Evolutionary conservation across 2,888 invertebrate species (phyloP), one percentile per base, ranked within the genome.

Genomic region (Myopa testacea): DNA sequence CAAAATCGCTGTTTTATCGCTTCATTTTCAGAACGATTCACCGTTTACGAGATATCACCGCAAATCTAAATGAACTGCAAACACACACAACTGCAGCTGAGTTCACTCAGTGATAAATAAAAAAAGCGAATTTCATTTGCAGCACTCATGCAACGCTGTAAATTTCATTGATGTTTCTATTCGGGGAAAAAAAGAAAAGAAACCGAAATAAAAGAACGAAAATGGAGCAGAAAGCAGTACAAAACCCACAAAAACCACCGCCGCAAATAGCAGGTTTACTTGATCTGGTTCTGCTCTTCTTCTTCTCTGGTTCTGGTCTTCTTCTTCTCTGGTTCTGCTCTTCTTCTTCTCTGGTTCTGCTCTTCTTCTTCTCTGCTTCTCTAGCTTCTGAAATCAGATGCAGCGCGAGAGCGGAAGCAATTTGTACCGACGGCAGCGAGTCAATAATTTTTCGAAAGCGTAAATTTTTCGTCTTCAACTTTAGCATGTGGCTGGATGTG

Each of bases 121-220:
- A 55, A 55, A 26, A 75, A 6, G 45, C 26, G 60, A 69, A 75
- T 38, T 68, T 75, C 75, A 75, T 75, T 75, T 58, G 68, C 40
- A 69, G 58, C 69, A 60, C 68, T 85, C 86, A 86, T 85, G 85
- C 85, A 84, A 85, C 83, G 84, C 83, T 78, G 80, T 81, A 85
- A 86, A 86, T 86, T 86, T 85, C 83, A 85, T 86, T 86, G 86
- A 86, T 86, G 86, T 85, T 86, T 86, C 86, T 86, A 86, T 86
- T 86, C 84, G 84, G 34, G 63, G 52, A 52, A 19, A 63, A 65
- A 63, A 58, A 55, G 38, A 7, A 26, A 14, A 68, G 52, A 26
- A 68, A 19, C 6, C n/a, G 14, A 55, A 73, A 73, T 45, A 78
- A 37, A 50, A 65, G 26, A 37, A n/a, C 7, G 52, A 74, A 65